Evolutionary conservation across 2,797 vertebrate species (phyloP), one percentile per base, ranked within the genome.

Genomic region (Cyclopterus lumpus): DNA sequence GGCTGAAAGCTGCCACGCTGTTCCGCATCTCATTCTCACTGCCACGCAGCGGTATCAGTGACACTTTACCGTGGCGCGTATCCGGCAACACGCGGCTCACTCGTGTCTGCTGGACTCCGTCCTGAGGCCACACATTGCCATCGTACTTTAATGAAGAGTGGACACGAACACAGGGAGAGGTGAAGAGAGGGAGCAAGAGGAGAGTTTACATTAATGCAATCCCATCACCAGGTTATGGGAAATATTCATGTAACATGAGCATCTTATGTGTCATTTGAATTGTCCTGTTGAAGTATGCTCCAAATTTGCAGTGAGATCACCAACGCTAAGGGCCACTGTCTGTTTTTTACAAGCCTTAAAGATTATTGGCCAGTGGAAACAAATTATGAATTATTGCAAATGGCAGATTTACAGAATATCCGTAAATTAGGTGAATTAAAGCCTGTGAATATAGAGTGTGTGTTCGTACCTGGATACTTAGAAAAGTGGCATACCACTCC

Each of bases 11-110:
- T 2, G 97, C 97, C 65, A 99, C 96, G 34, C 97, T 99, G 93
- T 94, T 97, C 92, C 98, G 95, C 95, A 98, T 98, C 91, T 99
- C 98, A n/a, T 96, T 97, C 91, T 98, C 98, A 58, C 87, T 96
- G 92, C 97, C 98, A 9, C 97, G 95, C 82, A 99, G 93, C 0
- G 97, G 98, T 86, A 99, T 99, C 87, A 99, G 93, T 0, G 97
- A 97, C 75, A 97, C 91, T 44, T 96, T 97, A 91, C 97, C 96
- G 38, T 97, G 92, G 80, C 95, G 96, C 66, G 94, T 66, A 34
- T 98, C 96, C 11, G 87, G 94, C 0, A 67, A 34, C 0, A 51
- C 83, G 10, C 94, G 96, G 12, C 90, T 93, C 3, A 82, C 89
- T 0, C 94, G 92, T 24, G 68, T 78, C 72, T 86, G 90, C 46